Conservation (phyloP, 2,888 invertebrate species). For the Stenolophus ochropezus region DNA sequence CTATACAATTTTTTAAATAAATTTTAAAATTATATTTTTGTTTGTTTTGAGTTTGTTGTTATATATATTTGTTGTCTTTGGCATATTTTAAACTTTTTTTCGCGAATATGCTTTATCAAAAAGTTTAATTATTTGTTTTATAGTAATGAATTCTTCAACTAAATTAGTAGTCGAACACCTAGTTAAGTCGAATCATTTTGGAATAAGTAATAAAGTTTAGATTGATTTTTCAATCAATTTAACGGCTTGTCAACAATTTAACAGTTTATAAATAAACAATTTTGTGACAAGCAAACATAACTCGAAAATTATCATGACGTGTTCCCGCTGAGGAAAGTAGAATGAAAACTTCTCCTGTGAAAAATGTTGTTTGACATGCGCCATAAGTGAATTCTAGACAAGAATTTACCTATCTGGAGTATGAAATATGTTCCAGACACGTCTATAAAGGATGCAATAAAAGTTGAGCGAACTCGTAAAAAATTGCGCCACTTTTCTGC, state of each 20-base stretch:
- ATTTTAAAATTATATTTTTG: too few species aligned
- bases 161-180: too few species aligned
- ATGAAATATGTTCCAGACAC: conserved; percentile 35
- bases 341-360: conserved; percentile 6
- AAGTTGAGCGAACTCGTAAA: conserved; percentile 32
- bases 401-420: conserved; percentile 16
- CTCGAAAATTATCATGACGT: not conserved
- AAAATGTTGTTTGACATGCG: conserved; percentile 9
- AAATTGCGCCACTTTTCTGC: conserved; percentile 32
- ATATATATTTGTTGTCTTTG: too few species aligned
- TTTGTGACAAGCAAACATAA: not conserved
- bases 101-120: too few species aligned
- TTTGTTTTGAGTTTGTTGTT: too few species aligned
- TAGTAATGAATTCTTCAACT: too few species aligned
- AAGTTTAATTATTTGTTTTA: too few species aligned
- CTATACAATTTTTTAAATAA: too few species aligned
- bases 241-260: not conserved
- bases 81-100: too few species aligned
- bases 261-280: not conserved
- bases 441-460: conserved; percentile 36
- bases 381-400: conserved; percentile 12
- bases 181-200: too few species aligned
- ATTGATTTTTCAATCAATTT: not conserved
- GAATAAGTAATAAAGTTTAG: too few species aligned
- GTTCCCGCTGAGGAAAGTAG: not conserved